Percentiles rank a stretch among this genome's conserved stretches.
phyloP scores from a whole-genome alignment of 2,113 vertebrate species.

The Ochotona curzoniae region DNA sequence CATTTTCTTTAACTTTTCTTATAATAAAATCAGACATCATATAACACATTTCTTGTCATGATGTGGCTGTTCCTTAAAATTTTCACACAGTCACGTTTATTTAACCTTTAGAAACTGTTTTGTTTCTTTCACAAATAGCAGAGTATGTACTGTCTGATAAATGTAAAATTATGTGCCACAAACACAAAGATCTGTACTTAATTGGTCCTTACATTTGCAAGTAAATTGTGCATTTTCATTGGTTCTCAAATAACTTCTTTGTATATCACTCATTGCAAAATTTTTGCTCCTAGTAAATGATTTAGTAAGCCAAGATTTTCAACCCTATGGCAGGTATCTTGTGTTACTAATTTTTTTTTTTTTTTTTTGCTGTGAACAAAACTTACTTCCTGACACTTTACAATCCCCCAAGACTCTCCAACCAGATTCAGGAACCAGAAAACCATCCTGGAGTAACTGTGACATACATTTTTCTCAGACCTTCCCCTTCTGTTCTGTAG shows the following conservation, averaged over 20 bases:
- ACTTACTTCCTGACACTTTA: conserved; percentile 33
- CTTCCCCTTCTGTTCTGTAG: not conserved
- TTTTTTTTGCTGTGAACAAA: not conserved
- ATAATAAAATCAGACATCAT: conserved; percentile 30
- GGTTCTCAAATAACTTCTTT: not conserved
- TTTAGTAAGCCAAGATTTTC: not conserved
- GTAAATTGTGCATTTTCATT: not conserved
- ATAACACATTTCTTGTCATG: not conserved
- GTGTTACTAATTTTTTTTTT: not conserved
- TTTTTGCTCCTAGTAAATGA: not conserved
- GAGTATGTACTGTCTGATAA: not conserved
- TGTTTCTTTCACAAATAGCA: conserved; percentile 30
- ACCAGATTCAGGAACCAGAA: not conserved
- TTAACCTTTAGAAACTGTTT: conserved; percentile 35
- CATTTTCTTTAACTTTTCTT: conserved; percentile 47
- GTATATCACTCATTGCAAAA: not conserved
- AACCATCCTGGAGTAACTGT: conserved; percentile 56
- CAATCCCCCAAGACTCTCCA: conserved; percentile 47
- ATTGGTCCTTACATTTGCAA: not conserved
- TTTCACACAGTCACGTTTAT: not conserved
- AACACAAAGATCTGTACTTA: conserved; percentile 16
- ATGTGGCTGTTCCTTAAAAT: not conserved
- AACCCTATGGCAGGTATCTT: conserved; percentile 2
- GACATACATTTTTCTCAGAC: conserved; percentile 12
- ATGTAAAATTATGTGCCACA: not conserved